Conservation (phyloP, 2,888 invertebrate genomes). For the Sphaerophoria taeniata region DNA sequence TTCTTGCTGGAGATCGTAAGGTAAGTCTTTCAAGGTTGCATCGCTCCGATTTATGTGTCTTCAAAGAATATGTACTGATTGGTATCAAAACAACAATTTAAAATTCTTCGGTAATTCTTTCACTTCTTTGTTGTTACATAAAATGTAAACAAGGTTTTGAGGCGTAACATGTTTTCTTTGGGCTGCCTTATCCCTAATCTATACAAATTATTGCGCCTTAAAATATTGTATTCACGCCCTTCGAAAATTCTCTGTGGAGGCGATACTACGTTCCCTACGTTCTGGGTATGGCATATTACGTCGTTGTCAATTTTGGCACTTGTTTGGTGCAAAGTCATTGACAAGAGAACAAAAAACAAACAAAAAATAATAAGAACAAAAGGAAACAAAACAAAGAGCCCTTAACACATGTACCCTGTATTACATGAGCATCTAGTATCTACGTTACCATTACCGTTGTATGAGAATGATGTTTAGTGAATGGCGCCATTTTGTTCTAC, state of each 20-base stretch:
- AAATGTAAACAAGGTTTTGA: slow-evolving; percentile 3
- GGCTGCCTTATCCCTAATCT: slow-evolving; percentile 6
- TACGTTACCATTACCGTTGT: slow-evolving; percentile 4
- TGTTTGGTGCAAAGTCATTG: slow-evolving; percentile 44
- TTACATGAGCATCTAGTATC: not conserved
- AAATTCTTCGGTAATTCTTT: slow-evolving; percentile 5
- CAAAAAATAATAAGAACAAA: not conserved
- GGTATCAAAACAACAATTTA: slow-evolving; percentile 2
- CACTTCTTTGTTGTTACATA: not conserved
- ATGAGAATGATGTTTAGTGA: slow-evolving; percentile 49
- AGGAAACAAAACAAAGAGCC: slow-evolving; percentile 18
- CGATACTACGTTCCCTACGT: slow-evolving; percentile 50
- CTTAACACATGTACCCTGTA: slow-evolving; percentile 27
- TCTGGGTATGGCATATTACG: not conserved
- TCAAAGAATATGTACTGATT: not conserved
- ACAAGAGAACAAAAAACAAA: slow-evolving; percentile 20
- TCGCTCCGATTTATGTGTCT: not conserved
- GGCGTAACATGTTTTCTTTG: slow-evolving; percentile 10
- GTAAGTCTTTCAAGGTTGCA: slow-evolving; percentile 4
- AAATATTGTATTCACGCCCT: slow-evolving; percentile 33
- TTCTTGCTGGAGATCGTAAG: not conserved
- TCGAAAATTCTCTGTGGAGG: slow-evolving; percentile 1
- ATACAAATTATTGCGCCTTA: slow-evolving; percentile 45
- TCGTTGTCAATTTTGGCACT: slow-evolving; percentile 29
- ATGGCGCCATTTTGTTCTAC: slow-evolving; percentile 63